These are phyloP conservation scores for Kryptopterus vitreolus DNA, from an alignment of 2,797 vertebrate genomes.

Conservation along the genomic window DNA sequence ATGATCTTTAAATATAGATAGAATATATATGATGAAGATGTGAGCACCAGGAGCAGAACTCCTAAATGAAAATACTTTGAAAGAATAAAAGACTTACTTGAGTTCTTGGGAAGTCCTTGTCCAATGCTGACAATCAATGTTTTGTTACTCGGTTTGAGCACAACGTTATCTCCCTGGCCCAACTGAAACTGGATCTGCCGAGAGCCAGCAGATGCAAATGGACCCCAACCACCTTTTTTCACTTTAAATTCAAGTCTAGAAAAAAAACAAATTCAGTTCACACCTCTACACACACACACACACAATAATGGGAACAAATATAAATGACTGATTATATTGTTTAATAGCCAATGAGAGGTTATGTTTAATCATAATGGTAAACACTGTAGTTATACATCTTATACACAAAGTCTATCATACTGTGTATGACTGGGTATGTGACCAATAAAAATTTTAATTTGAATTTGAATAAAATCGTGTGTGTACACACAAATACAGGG, in stretches of 20 bases:
- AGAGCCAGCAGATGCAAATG: constrained; percentile 76
- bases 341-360: not conserved
- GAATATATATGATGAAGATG: not conserved
- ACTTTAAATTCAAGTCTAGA: constrained; percentile 84
- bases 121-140: constrained; percentile 73
- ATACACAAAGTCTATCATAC: not conserved
- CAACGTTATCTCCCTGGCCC: constrained; percentile 69
- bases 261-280: not conserved
- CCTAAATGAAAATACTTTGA: not conserved
- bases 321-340: not conserved
- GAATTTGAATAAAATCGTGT: too few species aligned
- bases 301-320: not conserved
- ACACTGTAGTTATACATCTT: not conserved
- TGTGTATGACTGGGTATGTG: too few species aligned
- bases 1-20: not conserved
- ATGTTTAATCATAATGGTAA: not conserved
- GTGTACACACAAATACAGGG: too few species aligned
- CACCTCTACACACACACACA: not conserved
- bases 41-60: not conserved
- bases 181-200: constrained; percentile 81
- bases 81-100: constrained; percentile 68
- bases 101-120: constrained; percentile 77
- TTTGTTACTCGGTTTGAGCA: constrained; percentile 75
- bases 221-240: constrained; percentile 83
- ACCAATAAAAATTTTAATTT: too few species aligned